Conservation (phyloP, 2,888 invertebrate species). For the Galeruca laticollis region DNA sequence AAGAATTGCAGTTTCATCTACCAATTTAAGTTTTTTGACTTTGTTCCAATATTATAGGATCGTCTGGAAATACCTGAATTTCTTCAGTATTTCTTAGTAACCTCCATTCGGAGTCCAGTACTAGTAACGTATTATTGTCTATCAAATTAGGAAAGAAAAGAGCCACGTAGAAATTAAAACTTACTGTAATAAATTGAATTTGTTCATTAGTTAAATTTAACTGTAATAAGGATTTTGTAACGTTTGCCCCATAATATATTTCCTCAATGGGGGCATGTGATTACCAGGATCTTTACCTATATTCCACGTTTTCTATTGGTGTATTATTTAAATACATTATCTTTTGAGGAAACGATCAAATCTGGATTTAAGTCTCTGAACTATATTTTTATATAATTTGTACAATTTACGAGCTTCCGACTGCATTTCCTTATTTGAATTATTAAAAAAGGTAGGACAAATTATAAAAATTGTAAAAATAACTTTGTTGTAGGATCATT, state of each 20-base stretch:
- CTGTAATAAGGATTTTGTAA: background rate
- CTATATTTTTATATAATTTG: constrained; percentile 9
- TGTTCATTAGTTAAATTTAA: too few relatives aligned
- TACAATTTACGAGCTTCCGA: constrained; percentile 17
- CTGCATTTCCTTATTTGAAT: constrained; percentile 15
- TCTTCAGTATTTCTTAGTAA: constrained; percentile 19
- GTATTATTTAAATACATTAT: constrained; percentile 16
- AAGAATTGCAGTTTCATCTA: too few relatives aligned
- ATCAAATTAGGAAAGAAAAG: constrained; percentile 2
- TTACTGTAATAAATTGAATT: constrained; percentile 7
- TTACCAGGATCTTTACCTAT: constrained; percentile 12
- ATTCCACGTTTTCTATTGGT: constrained; percentile 13
- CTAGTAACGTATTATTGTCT: constrained; percentile 8
- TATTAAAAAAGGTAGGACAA: constrained; percentile 15
- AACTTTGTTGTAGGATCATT: constrained; percentile 14
- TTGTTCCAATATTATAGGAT: constrained; percentile 6
- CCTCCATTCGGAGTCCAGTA: constrained; percentile 15
- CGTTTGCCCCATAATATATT: constrained; percentile 22
- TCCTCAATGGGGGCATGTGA: constrained; percentile 11
- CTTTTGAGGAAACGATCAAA: background rate
- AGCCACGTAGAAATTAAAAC: constrained; percentile 14
- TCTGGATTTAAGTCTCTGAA: constrained; percentile 10
- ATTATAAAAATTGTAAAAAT: constrained; percentile 21
- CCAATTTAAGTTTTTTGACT: background rate
- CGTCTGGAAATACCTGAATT: constrained; percentile 4